Percentiles rank a stretch among this genome's conserved stretches.
These are phyloP conservation scores for Alcedo atthis DNA, from an alignment of 2,797 vertebrate genomes.

Conservation along the genomic window DNA sequence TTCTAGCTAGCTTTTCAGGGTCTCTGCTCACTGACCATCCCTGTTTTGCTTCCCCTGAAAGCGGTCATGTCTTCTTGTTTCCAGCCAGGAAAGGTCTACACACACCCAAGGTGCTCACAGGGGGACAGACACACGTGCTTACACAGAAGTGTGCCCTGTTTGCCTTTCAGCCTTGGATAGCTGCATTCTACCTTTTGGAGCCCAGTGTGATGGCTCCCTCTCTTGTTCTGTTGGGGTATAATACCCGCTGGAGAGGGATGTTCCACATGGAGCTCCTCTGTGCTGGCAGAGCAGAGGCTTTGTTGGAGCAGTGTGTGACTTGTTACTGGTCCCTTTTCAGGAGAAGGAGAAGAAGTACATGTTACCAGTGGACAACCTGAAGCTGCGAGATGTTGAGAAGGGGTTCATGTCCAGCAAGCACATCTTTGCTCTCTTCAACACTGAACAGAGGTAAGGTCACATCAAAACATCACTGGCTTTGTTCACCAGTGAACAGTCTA, in stretches of 20 bases:
- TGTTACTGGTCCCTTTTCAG: slow-evolving; percentile 74
- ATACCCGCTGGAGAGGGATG: background rate
- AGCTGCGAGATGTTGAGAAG: slow-evolving; percentile 94
- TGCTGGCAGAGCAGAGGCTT: background rate
- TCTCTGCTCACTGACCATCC: background rate
- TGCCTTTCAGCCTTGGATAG: background rate
- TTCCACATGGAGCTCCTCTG: rapidly evolving
- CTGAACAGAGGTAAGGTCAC: slow-evolving; percentile 89
- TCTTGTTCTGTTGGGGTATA: slow-evolving; percentile 15
- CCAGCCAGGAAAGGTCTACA: background rate
- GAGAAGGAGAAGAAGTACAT: slow-evolving; percentile 99
- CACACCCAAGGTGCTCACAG: background rate
- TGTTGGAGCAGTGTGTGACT: background rate
- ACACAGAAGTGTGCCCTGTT: background rate
- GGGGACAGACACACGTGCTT: background rate
- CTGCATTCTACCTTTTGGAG: background rate
- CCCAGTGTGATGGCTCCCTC: slow-evolving; percentile 50
- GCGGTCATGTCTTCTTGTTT: background rate
- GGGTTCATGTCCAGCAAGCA: slow-evolving; percentile 99
- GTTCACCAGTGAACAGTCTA: background rate
- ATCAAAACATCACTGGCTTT: background rate
- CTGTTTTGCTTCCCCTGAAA: slow-evolving; percentile 6
- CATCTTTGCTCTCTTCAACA: slow-evolving; percentile 98
- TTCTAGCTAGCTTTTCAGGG: background rate
- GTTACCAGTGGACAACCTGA: slow-evolving; percentile 97